Conservation (phyloP, 2,113 vertebrate species). For the Siphamia tubifer region DNA sequence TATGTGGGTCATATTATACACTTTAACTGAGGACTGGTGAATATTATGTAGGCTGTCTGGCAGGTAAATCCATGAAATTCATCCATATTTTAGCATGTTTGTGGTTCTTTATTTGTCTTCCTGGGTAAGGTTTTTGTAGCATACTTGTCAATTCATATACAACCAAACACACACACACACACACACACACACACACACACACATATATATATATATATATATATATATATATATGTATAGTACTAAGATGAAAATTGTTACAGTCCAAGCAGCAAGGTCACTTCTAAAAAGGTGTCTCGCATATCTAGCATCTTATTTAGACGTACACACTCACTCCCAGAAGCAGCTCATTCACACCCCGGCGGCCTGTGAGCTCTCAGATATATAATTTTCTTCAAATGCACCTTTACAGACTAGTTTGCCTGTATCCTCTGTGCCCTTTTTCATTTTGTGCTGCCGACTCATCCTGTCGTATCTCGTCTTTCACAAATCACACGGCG, state of each 20-base stretch:
- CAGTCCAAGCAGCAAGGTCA: conserved; percentile 70
- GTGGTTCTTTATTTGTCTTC: no score
- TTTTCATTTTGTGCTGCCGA: conserved; percentile 68
- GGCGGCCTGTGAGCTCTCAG: conserved; percentile 48
- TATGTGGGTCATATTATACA: conserved; percentile 37
- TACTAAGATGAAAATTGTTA: conserved; percentile 6
- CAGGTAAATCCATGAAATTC: conserved; percentile 13
- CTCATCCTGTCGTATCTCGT: conserved; percentile 64
- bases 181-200: no score
- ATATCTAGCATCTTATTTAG: conserved; percentile 51
- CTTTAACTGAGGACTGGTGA: conserved; percentile 25
- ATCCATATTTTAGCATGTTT: background rate
- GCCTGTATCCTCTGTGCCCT: conserved; percentile 67
- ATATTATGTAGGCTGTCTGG: conserved; percentile 6
- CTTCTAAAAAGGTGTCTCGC: conserved; percentile 58
- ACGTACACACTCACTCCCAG: conserved; percentile 1
- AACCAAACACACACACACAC: background rate
- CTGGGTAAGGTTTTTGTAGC: conserved; percentile 49
- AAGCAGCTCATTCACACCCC: conserved; percentile 36
- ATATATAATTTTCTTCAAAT: conserved; percentile 80
- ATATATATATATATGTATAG: no score
- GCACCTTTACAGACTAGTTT: conserved; percentile 66
- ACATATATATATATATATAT: no score
- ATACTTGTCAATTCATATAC: background rate
- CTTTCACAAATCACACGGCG: conserved; percentile 74